These are phyloP conservation scores for Drosophila ogumai DNA, from an alignment of 1,140 invertebrate genomes.

Conservation along the genomic window DNA sequence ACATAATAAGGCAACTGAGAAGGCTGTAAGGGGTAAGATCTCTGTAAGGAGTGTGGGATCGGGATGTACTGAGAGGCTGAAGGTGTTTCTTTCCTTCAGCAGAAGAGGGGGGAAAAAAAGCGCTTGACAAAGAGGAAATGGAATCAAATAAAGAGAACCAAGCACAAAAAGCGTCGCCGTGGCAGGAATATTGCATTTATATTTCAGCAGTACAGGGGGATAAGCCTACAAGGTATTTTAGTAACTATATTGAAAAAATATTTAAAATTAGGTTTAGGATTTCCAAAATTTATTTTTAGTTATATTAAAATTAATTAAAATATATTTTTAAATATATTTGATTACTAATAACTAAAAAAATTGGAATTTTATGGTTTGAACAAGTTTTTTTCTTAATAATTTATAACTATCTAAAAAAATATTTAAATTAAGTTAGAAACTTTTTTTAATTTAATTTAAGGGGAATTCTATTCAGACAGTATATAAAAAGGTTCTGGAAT, in stretches of 20 bases:
- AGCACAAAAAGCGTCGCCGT: conserved; percentile 56
- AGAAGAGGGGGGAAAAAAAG: conserved; percentile 7
- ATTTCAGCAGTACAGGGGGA: conserved; percentile 9
- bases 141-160: conserved; percentile 69
- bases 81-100: conserved; percentile 56
- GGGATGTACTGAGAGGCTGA: conserved; percentile 29
- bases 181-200: conserved; percentile 58
- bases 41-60: conserved; percentile 8
- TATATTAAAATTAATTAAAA: neutral
- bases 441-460: too few relatives aligned
- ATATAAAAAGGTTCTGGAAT: too few relatives aligned
- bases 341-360: too few relatives aligned
- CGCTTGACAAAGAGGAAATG: conserved; percentile 77
- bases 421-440: too few relatives aligned
- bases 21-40: neutral
- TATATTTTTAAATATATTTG: neutral
- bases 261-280: accelerated
- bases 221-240: too few relatives aligned
- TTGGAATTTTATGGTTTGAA: too few relatives aligned
- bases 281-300: neutral
- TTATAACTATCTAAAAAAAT: too few relatives aligned
- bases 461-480: too few relatives aligned
- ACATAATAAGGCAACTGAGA: conserved; percentile 78
- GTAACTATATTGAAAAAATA: neutral
- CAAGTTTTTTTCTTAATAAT: too few relatives aligned